These are phyloP conservation scores for Rhodophaea formosa DNA, from an alignment of 2,888 invertebrate genomes.

Conservation along the genomic window DNA sequence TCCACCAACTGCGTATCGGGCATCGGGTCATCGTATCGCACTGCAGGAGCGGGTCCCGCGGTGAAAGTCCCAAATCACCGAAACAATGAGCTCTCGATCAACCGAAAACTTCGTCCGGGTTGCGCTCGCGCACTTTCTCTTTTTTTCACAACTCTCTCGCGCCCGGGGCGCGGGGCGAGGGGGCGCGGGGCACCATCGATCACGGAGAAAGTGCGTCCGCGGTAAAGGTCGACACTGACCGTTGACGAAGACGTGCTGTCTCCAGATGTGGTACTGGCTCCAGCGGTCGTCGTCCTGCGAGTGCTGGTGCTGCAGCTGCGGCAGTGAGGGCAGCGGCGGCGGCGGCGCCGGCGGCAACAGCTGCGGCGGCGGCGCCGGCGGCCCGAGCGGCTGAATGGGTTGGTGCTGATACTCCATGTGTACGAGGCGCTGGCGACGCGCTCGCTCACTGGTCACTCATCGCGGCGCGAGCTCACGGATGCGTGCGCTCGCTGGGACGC, in stretches of 20 bases:
- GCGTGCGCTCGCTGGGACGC: conserved; percentile 41
- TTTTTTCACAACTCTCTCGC: conserved; percentile 47
- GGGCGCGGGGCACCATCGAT: conserved; percentile 38
- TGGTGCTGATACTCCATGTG: conserved; percentile 77
- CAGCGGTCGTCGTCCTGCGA: conserved; percentile 84
- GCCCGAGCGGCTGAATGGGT: conserved; percentile 80
- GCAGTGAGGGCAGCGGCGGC: conserved; percentile 84
- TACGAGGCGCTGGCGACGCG: conserved; percentile 51
- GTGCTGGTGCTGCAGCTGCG: conserved; percentile 83
- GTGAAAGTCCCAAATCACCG: conserved; percentile 51
- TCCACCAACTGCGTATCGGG: conserved; percentile 15
- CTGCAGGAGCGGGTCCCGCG: conserved; percentile 24
- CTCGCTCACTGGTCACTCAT: conserved; percentile 67
- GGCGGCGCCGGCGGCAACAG: conserved; percentile 80
- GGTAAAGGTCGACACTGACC: conserved; percentile 77
- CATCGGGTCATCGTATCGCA: conserved; percentile 12
- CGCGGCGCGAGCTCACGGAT: conserved; percentile 56
- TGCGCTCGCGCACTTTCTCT: conserved; percentile 69
- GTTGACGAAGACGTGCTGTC: conserved; percentile 90
- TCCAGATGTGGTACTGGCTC: conserved; percentile 90
- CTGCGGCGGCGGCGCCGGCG: conserved; percentile 84
- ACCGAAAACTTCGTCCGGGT: conserved; percentile 57
- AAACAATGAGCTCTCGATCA: conserved; percentile 63
- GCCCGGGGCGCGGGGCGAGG: conserved; percentile 22
- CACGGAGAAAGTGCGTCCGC: conserved; percentile 57